These are phyloP conservation scores for Hyperopisus bebe DNA, from an alignment of 2,113 vertebrate species.

Conservation along the genomic window DNA sequence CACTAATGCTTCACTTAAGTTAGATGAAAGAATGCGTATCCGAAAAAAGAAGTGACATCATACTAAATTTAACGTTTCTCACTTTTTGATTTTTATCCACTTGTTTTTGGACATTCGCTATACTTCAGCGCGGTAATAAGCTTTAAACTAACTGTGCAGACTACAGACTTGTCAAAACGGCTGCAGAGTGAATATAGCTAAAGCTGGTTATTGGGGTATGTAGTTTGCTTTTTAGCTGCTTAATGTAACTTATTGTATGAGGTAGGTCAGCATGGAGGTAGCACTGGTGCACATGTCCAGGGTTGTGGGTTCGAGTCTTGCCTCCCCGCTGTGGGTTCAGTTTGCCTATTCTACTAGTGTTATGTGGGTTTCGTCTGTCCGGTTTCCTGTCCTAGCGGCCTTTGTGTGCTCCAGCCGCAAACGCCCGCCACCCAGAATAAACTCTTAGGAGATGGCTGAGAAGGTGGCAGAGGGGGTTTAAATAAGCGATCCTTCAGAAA, in stretches of 20 bases:
- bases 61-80: background rate
- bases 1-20: background rate
- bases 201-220: background rate
- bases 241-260: background rate
- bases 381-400: background rate
- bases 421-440: no score
- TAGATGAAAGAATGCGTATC: background rate
- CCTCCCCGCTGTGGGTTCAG: background rate
- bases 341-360: background rate
- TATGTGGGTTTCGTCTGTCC: background rate
- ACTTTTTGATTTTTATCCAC: background rate
- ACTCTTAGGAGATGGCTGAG: background rate
- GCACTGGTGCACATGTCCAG: background rate
- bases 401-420: background rate
- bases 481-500: background rate
- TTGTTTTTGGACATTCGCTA: background rate
- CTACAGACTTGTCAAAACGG: background rate
- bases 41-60: background rate
- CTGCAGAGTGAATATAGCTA: background rate
- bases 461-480: background rate
- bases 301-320: background rate
- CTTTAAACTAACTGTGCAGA: background rate
- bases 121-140: background rate
- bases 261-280: background rate
- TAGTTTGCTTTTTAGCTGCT: background rate